A percentile compares a stretch with the other conserved stretches of the same genome.
Conservation (phyloP, 2,888 invertebrate genomes). For the Torymus auratus region DNA sequence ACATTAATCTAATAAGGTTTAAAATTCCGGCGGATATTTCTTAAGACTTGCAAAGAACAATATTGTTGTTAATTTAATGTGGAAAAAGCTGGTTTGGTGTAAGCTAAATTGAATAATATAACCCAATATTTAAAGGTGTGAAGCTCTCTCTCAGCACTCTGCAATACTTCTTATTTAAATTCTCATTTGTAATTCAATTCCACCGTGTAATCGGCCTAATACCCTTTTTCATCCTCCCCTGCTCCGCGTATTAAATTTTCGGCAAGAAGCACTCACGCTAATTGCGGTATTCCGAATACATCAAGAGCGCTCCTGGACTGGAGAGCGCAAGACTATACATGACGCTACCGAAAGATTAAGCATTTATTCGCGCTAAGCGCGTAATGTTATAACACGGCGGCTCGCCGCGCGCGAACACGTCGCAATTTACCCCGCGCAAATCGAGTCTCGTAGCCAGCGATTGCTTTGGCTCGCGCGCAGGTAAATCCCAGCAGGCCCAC, state of each 20-base stretch:
- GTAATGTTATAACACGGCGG: not conserved
- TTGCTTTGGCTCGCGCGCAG: constrained; percentile 13
- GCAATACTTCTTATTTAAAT: not conserved
- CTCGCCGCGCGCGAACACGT: not conserved
- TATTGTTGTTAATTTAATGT: too few species aligned
- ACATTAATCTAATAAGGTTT: too few species aligned
- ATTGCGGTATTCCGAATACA: constrained; percentile 36
- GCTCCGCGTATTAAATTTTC: constrained; percentile 11
- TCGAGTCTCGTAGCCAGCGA: not conserved
- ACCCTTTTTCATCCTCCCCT: not conserved
- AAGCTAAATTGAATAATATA: too few species aligned
- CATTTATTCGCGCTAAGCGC: not conserved
- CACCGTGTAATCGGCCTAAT: not conserved
- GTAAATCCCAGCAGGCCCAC: not conserved
- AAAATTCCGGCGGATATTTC: too few species aligned
- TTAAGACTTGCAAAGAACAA: too few species aligned
- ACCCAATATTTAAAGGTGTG: too few species aligned
- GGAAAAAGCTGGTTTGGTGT: too few species aligned
- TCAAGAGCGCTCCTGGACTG: not conserved
- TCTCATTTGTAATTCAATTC: not conserved
- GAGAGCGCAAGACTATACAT: not conserved
- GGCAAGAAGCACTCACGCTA: not conserved
- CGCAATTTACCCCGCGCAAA: constrained; percentile 14
- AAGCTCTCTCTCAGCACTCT: not conserved
- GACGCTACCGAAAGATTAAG: constrained; percentile 1